Evolutionary conservation across 2,797 vertebrate genomes (phyloP).

Genomic region (Lepidocolaptes lacrymiger): DNA sequence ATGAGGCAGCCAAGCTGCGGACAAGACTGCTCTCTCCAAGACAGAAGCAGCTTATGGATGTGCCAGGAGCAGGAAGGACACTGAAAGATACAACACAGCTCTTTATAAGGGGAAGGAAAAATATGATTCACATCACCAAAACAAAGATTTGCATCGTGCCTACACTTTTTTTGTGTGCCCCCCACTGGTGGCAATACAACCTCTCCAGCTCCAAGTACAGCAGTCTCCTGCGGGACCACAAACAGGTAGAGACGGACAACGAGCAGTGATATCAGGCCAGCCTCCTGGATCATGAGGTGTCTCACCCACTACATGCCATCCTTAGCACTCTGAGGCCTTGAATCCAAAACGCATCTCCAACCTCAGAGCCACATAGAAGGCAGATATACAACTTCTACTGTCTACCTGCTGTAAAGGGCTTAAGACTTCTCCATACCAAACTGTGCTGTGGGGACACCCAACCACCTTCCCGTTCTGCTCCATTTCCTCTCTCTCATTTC

Average conservation of each 20-base stretch:
- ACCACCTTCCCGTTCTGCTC: not conserved
- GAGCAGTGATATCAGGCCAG: not conserved
- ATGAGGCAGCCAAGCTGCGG: not conserved
- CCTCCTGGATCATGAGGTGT: not conserved
- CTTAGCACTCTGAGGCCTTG: not conserved
- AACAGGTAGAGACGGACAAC: not conserved
- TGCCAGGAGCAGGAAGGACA: not conserved
- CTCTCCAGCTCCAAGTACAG: accelerated
- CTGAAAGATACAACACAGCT: not conserved
- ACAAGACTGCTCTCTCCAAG: not conserved
- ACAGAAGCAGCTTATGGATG: not conserved
- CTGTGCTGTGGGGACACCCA: not conserved
- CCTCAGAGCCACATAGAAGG: accelerated
- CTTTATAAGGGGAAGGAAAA: not conserved
- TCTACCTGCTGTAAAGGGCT: not conserved
- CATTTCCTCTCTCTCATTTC: not conserved
- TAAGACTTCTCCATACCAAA: not conserved
- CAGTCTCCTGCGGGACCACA: not conserved
- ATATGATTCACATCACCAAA: not conserved
- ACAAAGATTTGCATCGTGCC: not conserved
- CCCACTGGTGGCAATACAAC: accelerated
- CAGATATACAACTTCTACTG: not conserved
- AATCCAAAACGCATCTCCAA: not conserved
- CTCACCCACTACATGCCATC: not conserved
- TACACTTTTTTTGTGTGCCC: accelerated